Evolutionary conservation across 2,113 vertebrate species (phyloP).

Genomic region (Oncorhynchus keta): DNA sequence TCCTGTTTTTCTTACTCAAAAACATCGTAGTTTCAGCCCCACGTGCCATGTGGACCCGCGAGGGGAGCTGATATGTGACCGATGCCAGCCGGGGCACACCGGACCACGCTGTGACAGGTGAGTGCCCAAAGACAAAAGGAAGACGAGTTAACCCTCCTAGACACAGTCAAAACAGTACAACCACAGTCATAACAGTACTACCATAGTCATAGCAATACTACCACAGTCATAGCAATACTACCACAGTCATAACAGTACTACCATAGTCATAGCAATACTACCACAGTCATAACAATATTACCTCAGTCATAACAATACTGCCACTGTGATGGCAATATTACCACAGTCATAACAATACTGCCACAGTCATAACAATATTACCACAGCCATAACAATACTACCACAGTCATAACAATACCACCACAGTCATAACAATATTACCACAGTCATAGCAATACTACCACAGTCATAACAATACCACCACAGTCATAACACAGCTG

Average conservation of each 20-base stretch:
- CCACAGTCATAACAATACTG: not conserved
- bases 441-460: not conserved
- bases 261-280: not conserved
- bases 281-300: not conserved
- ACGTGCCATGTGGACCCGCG: constrained; percentile 82
- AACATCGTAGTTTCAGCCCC: constrained; percentile 88
- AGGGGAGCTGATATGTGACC: constrained; percentile 84
- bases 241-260: not conserved
- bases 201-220: not conserved
- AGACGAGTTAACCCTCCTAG: not conserved
- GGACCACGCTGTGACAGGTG: constrained; percentile 92
- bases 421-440: not conserved
- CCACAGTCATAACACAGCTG: not conserved
- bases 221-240: not conserved
- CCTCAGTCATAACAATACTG: not conserved
- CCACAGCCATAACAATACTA: not conserved
- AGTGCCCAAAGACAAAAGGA: constrained; percentile 31
- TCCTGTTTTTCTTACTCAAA: constrained; percentile 29
- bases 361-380: not conserved
- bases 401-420: not conserved
- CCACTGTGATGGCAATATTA: not conserved
- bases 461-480: not conserved
- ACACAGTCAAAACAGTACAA: not conserved
- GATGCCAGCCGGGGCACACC: constrained; percentile 80
- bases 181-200: not conserved